These are phyloP conservation scores for Spodoptera litura DNA, from an alignment of 1,140 invertebrate species.

Conservation along the genomic window DNA sequence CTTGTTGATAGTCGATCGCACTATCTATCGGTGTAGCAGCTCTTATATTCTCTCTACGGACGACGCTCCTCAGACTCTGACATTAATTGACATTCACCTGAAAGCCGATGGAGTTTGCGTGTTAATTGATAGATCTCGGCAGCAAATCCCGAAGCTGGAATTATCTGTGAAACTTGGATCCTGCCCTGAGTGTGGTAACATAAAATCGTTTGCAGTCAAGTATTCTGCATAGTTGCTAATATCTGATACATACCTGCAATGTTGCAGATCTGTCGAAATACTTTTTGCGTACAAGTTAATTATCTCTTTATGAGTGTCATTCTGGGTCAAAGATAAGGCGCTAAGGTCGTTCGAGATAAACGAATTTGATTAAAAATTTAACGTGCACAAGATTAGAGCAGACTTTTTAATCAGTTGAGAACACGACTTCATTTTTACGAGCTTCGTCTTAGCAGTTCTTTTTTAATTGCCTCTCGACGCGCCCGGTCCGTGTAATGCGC, in stretches of 20 bases:
- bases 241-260: constrained; percentile 2
- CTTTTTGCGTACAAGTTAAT: constrained; percentile 19
- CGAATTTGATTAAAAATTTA: constrained; percentile 73
- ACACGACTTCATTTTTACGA: constrained; percentile 83
- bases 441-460: constrained; percentile 81
- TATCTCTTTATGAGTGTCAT: constrained; percentile 43
- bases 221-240: background rate
- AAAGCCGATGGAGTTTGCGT: constrained; percentile 73
- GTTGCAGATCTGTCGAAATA: background rate
- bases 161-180: constrained; percentile 39
- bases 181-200: background rate
- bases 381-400: constrained; percentile 74
- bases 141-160: constrained; percentile 50
- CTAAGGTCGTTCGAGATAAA: constrained; percentile 59
- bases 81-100: constrained; percentile 76
- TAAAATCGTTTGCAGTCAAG: constrained; percentile 2
- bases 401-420: constrained; percentile 82
- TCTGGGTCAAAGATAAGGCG: constrained; percentile 51
- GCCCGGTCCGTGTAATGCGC: constrained; percentile 78
- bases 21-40: constrained; percentile 27
- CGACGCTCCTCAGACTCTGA: constrained; percentile 61
- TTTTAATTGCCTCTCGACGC: constrained; percentile 82
- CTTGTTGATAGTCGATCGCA: constrained; percentile 37
- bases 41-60: constrained; percentile 22
- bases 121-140: constrained; percentile 77